Evolutionary conservation across 2,888 invertebrate species (phyloP), one percentile per base, ranked within the genome.

Genomic region (Athrips mouffetella): DNA sequence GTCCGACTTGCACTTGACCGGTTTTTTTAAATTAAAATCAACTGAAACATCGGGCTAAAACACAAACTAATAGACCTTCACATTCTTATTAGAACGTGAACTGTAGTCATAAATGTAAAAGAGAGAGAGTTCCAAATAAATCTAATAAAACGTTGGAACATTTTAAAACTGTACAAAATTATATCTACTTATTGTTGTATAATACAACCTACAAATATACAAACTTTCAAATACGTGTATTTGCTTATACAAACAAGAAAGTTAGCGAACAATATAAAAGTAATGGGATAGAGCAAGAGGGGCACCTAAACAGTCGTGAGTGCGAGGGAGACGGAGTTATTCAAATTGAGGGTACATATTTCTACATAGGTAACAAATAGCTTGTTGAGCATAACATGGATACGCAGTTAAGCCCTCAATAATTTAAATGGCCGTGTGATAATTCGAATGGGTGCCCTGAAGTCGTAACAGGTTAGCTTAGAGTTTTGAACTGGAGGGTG

Each of bases 201-300:
- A 82, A 81, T 80, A 80, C 79, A 80, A 83, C 79, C 78, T 80
- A 84, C 81, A 86, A 87, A 87, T 85, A 87, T 76, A 85, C 80
- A 83, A 86, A 88, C 87, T 87, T 88, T 87, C 86, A 86, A 86
- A 88, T 85, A 83, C 83, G 80, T 85, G 82, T 85, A 87, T 87
- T 87, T 87, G 86, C 87, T 86, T 86, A 87, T 80, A 87, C 86
- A 88, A 87, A 87, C 88, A 88, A 88, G 87, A 87, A 88, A 88
- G 87, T 87, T 87, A 87, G 87, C 86, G 88, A 88, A 88, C 88
- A 86, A 87, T 87, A 88, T 88, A 87, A 87, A 88, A 86, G 86
- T 87, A 87, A 88, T 88, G 83, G 84, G 80, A 80, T 80, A 84
- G 86, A 87, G 63, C 51, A 80, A 78, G 73, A 84, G 55, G 54